A percentile compares a stretch with the other conserved stretches of the same genome.
Conservation (phyloP, 2,797 vertebrate species). For the Delichon dasypus region DNA sequence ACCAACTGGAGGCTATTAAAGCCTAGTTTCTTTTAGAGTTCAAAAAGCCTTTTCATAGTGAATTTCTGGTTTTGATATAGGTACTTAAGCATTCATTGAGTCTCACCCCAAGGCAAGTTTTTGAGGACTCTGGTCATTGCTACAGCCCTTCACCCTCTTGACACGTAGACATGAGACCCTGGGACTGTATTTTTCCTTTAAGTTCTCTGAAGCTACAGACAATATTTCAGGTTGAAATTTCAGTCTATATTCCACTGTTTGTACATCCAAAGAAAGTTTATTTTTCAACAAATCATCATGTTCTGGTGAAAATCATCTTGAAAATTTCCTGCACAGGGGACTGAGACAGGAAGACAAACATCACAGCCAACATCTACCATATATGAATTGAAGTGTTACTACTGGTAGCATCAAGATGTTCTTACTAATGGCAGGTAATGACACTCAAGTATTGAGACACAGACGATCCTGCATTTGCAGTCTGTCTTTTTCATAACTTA, state of each 20-base stretch:
- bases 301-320: background rate
- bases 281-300: background rate
- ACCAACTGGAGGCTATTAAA: conserved; percentile 64
- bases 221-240: background rate
- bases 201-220: background rate
- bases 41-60: conserved; percentile 14
- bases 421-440: background rate
- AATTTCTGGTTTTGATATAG: conserved; percentile 59
- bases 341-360: background rate
- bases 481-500: background rate
- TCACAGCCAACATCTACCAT: background rate
- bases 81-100: background rate
- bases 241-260: background rate
- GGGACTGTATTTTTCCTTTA: background rate
- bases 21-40: conserved; percentile 18
- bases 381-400: background rate
- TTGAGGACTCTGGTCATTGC: background rate
- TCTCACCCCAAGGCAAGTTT: background rate
- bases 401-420: background rate
- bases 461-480: background rate
- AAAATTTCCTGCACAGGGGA: background rate
- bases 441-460: background rate
- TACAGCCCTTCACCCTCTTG: background rate
- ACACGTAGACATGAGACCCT: background rate
- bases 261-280: rapidly evolving